Evolutionary conservation across 2,888 invertebrate genomes (phyloP).

Genomic region (Sarcophaga rosellei): DNA sequence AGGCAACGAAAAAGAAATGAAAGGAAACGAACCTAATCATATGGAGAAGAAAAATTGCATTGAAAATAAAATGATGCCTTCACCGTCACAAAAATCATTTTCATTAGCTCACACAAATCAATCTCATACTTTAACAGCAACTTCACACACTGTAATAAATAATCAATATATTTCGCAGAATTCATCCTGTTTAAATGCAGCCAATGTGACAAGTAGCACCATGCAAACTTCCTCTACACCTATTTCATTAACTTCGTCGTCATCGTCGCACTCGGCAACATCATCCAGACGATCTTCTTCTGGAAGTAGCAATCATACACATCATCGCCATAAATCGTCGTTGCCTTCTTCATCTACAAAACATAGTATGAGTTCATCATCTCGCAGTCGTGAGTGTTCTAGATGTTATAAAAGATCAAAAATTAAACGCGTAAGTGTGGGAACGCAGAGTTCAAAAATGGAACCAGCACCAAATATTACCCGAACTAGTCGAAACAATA

Average conservation of each 20-base stretch:
- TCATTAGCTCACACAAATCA: conserved; percentile 50
- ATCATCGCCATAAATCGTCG: conserved; percentile 69
- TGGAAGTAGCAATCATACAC: conserved; percentile 68
- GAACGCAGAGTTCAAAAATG: conserved; percentile 85
- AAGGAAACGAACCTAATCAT: conserved; percentile 48
- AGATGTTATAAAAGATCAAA: conserved; percentile 87
- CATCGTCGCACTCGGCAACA: conserved; percentile 63
- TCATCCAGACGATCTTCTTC: conserved; percentile 65
- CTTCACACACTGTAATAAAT: conserved; percentile 57
- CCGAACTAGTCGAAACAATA: conserved; percentile 69
- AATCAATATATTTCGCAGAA: conserved; percentile 67
- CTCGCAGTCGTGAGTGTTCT: conserved; percentile 82
- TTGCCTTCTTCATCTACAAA: conserved; percentile 55
- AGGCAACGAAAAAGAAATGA: conserved; percentile 63
- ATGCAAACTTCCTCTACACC: conserved; percentile 17
- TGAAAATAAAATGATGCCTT: conserved; percentile 73
- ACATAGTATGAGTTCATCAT: conserved; percentile 70
- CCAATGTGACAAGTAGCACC: conserved; percentile 19
- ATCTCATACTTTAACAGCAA: conserved; percentile 38
- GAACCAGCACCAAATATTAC: conserved; percentile 70
- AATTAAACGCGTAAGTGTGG: conserved; percentile 87
- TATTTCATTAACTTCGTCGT: conserved; percentile 47
- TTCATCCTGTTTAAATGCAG: conserved; percentile 59
- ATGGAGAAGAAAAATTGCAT: conserved; percentile 38
- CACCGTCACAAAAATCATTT: conserved; percentile 71